Percentiles rank a stretch among this genome's conserved stretches.
Evolutionary conservation across 2,797 vertebrate genomes (phyloP).

Genomic region (Hyperoplus immaculatus): DNA sequence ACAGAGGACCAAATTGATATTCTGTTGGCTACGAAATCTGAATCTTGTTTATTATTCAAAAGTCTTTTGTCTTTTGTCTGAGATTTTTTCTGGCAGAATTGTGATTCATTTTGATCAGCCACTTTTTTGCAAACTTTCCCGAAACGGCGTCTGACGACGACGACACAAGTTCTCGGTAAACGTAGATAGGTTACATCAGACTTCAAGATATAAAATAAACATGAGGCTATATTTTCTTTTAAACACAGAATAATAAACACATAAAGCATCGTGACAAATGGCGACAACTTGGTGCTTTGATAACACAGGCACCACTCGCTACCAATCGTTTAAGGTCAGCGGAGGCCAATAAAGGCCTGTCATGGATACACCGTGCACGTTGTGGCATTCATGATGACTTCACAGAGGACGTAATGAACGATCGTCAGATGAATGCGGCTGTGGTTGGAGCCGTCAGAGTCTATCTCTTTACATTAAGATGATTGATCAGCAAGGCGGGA

Average conservation of each 20-base stretch:
- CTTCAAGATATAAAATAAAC: background rate
- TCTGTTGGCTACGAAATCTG: slow-evolving; percentile 32
- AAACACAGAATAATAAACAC: background rate
- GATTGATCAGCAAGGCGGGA: slow-evolving; percentile 74
- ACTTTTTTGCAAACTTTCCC: slow-evolving; percentile 13
- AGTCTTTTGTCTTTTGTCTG: slow-evolving; percentile 15
- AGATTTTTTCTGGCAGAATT: slow-evolving; percentile 30
- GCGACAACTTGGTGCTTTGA: background rate
- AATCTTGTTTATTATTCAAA: slow-evolving; percentile 56
- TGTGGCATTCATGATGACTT: slow-evolving; percentile 24
- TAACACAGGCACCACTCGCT: slow-evolving; percentile 7
- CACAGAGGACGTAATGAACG: slow-evolving; percentile 47
- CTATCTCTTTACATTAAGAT: slow-evolving; percentile 76
- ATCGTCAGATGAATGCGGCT: slow-evolving; percentile 40
- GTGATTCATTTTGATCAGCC: slow-evolving; percentile 36
- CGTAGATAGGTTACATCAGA: background rate
- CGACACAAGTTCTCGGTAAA: background rate
- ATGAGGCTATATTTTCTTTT: background rate
- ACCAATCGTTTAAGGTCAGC: slow-evolving; percentile 13
- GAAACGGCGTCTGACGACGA: slow-evolving; percentile 10
- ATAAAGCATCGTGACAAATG: background rate
- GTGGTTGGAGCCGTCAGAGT: slow-evolving; percentile 59
- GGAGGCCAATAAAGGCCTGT: slow-evolving; percentile 12
- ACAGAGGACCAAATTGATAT: slow-evolving; percentile 40
- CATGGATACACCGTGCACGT: slow-evolving; percentile 22